phyloP scores from a whole-genome alignment of 53 echinoderm and acorn worm genomes.

The Echinarachnius parma region DNA sequence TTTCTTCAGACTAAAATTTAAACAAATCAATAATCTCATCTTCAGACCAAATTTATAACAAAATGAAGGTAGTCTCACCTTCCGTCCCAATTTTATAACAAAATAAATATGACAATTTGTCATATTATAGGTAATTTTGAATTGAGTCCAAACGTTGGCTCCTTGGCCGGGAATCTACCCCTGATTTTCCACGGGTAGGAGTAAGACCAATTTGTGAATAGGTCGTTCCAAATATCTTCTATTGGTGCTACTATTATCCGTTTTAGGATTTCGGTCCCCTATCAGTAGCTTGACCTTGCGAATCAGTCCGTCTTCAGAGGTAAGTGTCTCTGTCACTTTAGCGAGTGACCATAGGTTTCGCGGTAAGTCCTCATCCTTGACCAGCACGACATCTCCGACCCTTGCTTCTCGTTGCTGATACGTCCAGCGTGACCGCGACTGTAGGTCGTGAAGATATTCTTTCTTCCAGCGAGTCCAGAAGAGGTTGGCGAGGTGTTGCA shows the following conservation, averaged over 20 bases:
- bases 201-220: neutral
- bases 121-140: too few relatives aligned
- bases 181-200: slow-evolving; percentile 13
- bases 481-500: slow-evolving; percentile 44
- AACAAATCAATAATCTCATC: too few relatives aligned
- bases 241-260: neutral
- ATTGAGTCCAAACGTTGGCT: too few relatives aligned
- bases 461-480: slow-evolving; percentile 67
- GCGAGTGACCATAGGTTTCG: slow-evolving; percentile 50
- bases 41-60: too few relatives aligned
- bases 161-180: slow-evolving; percentile 14
- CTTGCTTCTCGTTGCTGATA: slow-evolving; percentile 8
- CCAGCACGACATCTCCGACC: slow-evolving; percentile 48
- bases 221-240: neutral
- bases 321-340: slow-evolving; percentile 22
- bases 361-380: slow-evolving; percentile 41
- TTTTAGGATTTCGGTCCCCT: neutral
- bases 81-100: too few relatives aligned
- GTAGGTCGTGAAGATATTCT: slow-evolving; percentile 52
- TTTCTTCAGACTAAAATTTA: too few relatives aligned
- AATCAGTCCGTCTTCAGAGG: neutral
- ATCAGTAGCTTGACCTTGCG: slow-evolving; percentile 33
- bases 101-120: too few relatives aligned
- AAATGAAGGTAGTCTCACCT: too few relatives aligned
- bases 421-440: slow-evolving; percentile 47